A percentile compares a stretch with the other conserved stretches of the same genome.
Conservation (phyloP, 2,797 vertebrate species). For the Sebastes itinus region DNA sequence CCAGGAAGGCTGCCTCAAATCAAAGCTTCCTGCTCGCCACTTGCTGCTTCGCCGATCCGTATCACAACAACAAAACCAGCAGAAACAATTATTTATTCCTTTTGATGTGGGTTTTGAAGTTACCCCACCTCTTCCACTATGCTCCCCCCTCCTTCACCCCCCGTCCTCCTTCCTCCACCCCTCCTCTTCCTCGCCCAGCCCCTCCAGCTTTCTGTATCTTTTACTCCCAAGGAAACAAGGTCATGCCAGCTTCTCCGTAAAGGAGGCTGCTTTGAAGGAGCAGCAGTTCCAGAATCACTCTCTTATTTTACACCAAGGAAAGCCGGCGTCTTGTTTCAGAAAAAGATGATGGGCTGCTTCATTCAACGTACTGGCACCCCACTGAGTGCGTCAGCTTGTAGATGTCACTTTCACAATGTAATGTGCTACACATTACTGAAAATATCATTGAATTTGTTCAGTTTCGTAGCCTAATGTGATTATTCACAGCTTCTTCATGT, state of each 20-base stretch:
- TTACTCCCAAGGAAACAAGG: conserved; percentile 91
- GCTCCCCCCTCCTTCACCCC: conserved; percentile 23
- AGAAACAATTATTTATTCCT: conserved; percentile 99
- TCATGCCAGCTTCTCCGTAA: conserved; percentile 80
- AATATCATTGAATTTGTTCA: conserved; percentile 5
- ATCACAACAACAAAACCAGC: conserved; percentile 98
- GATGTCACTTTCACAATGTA: conserved; percentile 46
- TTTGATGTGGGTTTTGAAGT: conserved; percentile 96
- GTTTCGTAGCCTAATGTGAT: conserved; percentile 22
- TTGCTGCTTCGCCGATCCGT: conserved; percentile 95
- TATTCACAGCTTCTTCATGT: conserved; percentile 3
- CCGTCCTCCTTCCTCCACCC: conserved; percentile 53
- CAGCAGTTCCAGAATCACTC: conserved; percentile 59
- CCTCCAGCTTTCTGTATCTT: conserved; percentile 80
- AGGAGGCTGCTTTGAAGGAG: conserved; percentile 71
- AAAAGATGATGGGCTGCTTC: conserved; percentile 23
- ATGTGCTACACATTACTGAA: background rate
- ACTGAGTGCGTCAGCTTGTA: conserved; percentile 23
- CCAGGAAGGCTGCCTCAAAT: conserved; percentile 94
- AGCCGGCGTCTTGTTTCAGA: conserved; percentile 25
- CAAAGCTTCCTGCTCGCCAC: conserved; percentile 97
- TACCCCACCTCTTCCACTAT: conserved; percentile 79
- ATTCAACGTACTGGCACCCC: conserved; percentile 10
- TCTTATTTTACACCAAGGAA: conserved; percentile 42
- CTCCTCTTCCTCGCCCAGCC: conserved; percentile 70